Base-by-base conservation (phyloP, 1,140 invertebrate genomes). In the Tenebrio molitor region DNA sequence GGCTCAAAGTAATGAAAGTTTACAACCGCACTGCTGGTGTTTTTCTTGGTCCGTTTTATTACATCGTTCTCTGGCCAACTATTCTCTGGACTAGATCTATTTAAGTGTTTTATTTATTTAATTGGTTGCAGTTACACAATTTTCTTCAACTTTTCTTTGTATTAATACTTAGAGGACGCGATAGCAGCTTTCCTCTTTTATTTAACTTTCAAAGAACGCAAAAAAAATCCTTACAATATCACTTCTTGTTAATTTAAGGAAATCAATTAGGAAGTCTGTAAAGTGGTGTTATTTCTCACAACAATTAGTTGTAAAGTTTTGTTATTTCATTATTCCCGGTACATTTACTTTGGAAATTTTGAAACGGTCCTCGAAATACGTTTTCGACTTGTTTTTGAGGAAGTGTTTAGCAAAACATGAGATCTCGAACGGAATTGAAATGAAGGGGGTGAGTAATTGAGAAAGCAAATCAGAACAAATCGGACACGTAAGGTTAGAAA, bases 401-500 rank as follows among this genome's bases (percentile, higher is more conserved):
- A 39, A 12, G 36, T n/a, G 36, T 12, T 39, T n/a, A 12, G 36
- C 36, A 7, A 29, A 29, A 12, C 12, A 39, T 39, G 5, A 69
- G 62, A 74, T 69, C 71, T 39, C 36, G 12, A 12, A 39, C 3
- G 36, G 36, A 12, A 7, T 69, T 72, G 25, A n/a, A n/a, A n/a
- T 39, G 36, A 4, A 10, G 12, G 12, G 12, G 12, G 36, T 39
- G 36, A 39, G 12, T 39, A 39, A 39, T 39, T 39, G 36, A 39
- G 74, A 66, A 73, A 66, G 68, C 74, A 73, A 75, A 77, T 75
- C 74, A 75, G 76, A 74, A 77, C 68, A 75, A 75, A 77, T 77
- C 76, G 74, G 34, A 67, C 63, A 72, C 65, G 62, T 72, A 69
- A 70, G 39, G 66, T 70, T 19, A 71, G 71, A 71, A 77, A 75